phyloP scores from a whole-genome alignment of 2,888 invertebrate species.

The Xestia rhomboidea region DNA sequence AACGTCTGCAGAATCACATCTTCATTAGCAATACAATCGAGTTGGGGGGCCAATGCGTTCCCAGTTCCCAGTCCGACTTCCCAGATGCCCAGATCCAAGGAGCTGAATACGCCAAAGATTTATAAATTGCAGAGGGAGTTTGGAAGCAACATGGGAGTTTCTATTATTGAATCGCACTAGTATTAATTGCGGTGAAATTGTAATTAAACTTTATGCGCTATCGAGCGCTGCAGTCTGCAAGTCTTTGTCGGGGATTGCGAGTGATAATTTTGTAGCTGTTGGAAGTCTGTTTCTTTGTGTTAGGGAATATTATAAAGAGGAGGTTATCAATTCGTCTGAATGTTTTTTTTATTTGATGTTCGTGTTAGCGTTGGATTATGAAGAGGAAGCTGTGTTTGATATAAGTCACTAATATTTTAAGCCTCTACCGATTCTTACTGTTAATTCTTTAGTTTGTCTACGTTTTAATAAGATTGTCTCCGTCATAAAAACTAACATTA shows the following conservation, averaged over 20 bases:
- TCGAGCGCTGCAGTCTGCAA: constrained; percentile 51
- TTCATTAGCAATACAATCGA: constrained; percentile 85
- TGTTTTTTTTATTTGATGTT: not conserved
- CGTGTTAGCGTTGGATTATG: not conserved
- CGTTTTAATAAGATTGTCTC: not conserved
- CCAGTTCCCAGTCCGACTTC: constrained; percentile 44
- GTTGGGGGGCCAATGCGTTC: constrained; percentile 72
- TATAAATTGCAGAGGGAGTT: constrained; percentile 66
- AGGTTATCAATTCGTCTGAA: too few species aligned
- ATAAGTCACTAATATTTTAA: not conserved
- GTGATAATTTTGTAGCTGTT: constrained; percentile 7
- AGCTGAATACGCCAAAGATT: constrained; percentile 69
- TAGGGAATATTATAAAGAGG: not conserved
- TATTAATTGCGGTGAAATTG: constrained; percentile 67
- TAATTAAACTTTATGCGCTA: constrained; percentile 62
- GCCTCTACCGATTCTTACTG: not conserved
- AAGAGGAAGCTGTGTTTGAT: not conserved
- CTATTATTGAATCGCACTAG: constrained; percentile 60
- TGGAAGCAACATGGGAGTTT: constrained; percentile 59
- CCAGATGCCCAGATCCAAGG: constrained; percentile 74
- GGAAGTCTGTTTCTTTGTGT: constrained; percentile 2
- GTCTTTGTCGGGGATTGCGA: constrained; percentile 46
- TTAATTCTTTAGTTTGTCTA: not conserved
- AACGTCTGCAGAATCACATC: constrained; percentile 75
- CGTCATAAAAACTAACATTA: not conserved